These are phyloP conservation scores for Drosophila hamatofila DNA, from an alignment of 2,888 invertebrate species.

Conservation along the genomic window DNA sequence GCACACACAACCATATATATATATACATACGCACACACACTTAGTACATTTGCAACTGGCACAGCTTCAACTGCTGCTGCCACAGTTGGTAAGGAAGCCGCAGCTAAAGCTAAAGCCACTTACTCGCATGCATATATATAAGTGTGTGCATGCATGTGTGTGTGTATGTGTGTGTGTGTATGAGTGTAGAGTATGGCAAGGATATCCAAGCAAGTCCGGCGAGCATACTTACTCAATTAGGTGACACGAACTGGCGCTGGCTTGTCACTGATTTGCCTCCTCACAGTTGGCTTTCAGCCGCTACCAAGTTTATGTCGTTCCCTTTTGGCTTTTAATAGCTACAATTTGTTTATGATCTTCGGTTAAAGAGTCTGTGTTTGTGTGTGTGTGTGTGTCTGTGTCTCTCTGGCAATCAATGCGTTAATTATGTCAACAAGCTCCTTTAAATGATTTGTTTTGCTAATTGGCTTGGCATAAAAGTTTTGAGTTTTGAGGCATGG, in stretches of 20 bases:
- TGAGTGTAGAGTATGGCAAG: slow-evolving; percentile 16
- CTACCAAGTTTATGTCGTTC: slow-evolving; percentile 21
- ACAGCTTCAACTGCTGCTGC: slow-evolving; percentile 54
- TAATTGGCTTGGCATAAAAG: background rate
- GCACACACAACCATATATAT: slow-evolving; percentile 36
- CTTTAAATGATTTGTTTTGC: background rate
- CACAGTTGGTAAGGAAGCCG: slow-evolving; percentile 37
- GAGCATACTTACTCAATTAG: slow-evolving; percentile 74
- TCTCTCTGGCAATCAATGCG: background rate
- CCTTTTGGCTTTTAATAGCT: slow-evolving; percentile 34
- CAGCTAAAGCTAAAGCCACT: slow-evolving; percentile 59
- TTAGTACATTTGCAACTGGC: slow-evolving; percentile 75
- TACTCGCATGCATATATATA: slow-evolving; percentile 21
- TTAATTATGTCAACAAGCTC: background rate
- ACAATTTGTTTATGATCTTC: slow-evolving; percentile 58
- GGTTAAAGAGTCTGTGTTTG: slow-evolving; percentile 18
- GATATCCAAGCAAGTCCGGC: slow-evolving; percentile 35
- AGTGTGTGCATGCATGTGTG: slow-evolving; percentile 13
- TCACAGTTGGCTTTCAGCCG: slow-evolving; percentile 32
- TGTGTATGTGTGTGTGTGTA: slow-evolving; percentile 8
- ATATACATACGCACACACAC: background rate
- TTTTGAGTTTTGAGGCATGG: background rate
- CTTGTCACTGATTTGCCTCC: slow-evolving; percentile 66
- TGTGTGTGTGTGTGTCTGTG: background rate
- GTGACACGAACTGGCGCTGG: slow-evolving; percentile 61